Base-by-base conservation (phyloP, 1,140 invertebrate species). In the Papilio helenus region DNA sequence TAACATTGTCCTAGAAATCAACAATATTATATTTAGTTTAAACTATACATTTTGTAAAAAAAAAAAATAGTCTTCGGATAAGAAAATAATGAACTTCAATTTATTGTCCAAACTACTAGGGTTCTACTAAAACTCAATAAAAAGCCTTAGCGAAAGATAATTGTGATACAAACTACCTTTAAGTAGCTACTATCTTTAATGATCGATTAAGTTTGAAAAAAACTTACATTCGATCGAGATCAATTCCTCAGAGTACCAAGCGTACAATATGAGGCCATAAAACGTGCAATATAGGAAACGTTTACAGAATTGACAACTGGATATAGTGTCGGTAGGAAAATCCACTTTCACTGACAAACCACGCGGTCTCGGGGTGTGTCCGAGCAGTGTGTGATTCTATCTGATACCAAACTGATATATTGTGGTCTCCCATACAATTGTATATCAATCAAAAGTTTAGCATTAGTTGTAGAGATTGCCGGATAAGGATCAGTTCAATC, bases 341-440 rank as follows among this genome's bases (percentile, higher is more conserved):
- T 83, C 85, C 74, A 86, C 85, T 86, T 86, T 86, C 85, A 82
- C 85, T 84, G 82, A 83, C 79, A 82, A 76, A 82, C 79, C 73
- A 78, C 74, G 76, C 80, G 42, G 44, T 79, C 79, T 82, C 79
- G 80, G 74, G 80, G 81, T 82, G 85, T 81, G 80, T 76, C 73
- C 58, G 76, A 79, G 76, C 79, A 79, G 80, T 83, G 79, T 80
- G 79, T 82, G 82, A 84, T 84, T 79, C 79, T 76, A 80, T 79
- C 51, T 79, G 79, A 65, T 79, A 61, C 74, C 78, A 65, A 49
- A 51, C 42, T 29, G 49, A 34, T 76, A 76, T n/a, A 55, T 12
- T 58, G 26, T 76, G 49, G 26, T 76, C 29, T 51, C 26, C 7
- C 42, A 39, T 58, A n/a, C 46, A 34, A 44, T 77, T 61, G 9